Conservation (phyloP, 2,797 vertebrate species). For the Antennarius maculatus region DNA sequence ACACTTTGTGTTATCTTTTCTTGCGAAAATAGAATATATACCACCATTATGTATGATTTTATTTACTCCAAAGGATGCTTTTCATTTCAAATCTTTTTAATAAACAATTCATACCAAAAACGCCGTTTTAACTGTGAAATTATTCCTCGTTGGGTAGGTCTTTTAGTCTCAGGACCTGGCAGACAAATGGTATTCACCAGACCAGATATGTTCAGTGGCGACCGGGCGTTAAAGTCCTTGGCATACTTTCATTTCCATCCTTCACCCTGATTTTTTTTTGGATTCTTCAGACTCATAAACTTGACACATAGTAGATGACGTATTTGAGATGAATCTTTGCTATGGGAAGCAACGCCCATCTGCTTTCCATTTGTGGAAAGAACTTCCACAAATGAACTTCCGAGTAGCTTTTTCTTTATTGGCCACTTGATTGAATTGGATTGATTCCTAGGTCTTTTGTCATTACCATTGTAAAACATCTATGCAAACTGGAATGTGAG, state of each 20-base stretch:
- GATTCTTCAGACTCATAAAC: background rate
- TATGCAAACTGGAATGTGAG: too few relatives aligned
- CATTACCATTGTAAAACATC: too few relatives aligned
- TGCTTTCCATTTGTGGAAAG: background rate
- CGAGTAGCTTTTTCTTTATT: too few relatives aligned
- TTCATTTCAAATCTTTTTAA: constrained; percentile 78
- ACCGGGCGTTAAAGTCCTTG: background rate
- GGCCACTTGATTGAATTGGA: too few relatives aligned
- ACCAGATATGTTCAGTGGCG: background rate
- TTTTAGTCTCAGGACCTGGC: background rate
- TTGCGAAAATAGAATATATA: constrained; percentile 56
- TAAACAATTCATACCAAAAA: constrained; percentile 74
- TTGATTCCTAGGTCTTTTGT: too few relatives aligned
- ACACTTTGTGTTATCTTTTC: constrained; percentile 57
- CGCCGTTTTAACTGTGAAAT: constrained; percentile 65
- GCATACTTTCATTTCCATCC: constrained; percentile 13
- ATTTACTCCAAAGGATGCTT: constrained; percentile 70
- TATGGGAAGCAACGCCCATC: background rate
- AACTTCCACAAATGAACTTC: too few relatives aligned
- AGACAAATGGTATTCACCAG: background rate
- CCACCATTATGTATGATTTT: constrained; percentile 71
- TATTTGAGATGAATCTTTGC: background rate
- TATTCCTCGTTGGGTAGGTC: constrained; percentile 44
- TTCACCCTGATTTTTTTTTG: background rate
- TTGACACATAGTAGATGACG: constrained; percentile 37